Base-by-base conservation (phyloP, 2,888 invertebrate genomes). In the Sussaba pulchella region DNA sequence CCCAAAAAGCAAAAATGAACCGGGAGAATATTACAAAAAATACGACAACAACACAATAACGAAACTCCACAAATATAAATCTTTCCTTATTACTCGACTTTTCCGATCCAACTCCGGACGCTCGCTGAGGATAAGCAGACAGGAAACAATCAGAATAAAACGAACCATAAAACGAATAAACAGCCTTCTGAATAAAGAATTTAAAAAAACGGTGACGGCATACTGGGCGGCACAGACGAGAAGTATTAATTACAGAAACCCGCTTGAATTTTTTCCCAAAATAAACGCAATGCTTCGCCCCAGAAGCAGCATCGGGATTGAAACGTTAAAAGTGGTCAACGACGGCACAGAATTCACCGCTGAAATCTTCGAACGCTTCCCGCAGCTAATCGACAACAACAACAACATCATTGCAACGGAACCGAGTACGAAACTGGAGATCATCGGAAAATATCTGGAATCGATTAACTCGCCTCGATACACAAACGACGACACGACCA, bases 11-110 rank as follows among this genome's bases (percentile, higher is more conserved):
- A 59, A 66, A 39, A 41, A 50, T 31, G 21, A 31, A 26, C 10
- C 50, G 10, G 0, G 9, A 0, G 36, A 45, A n/a, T 71, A 78
- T 10, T 57, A 71, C 31, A 6, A 14, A 50, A 63, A 76, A 59
- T 82, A 78, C 12, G 47, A 67, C 0, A 75, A 72, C 45, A 63
- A 69, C 2, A 69, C 43, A 2, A 78, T 82, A 0, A 72, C 24
- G 10, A 64, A 36, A 36, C 41, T 82, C n/a, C 78, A 78, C 39
- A 64, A 31, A 45, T 17, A 41, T 1, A 82, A 82, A 57, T 69
- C 77, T 0, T 64, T 36, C 1, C 41, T 82, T 1, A 41, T 82
- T 1, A 54, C 24, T 5, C 64, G 69, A 66, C 31, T 43, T 5
- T 67, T 64, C 61, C 14, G 43, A 39, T 17, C 67, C n/a, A 52